phyloP scores from a whole-genome alignment of 2,888 invertebrate species.

The Acanthosoma haemorrhoidale region DNA sequence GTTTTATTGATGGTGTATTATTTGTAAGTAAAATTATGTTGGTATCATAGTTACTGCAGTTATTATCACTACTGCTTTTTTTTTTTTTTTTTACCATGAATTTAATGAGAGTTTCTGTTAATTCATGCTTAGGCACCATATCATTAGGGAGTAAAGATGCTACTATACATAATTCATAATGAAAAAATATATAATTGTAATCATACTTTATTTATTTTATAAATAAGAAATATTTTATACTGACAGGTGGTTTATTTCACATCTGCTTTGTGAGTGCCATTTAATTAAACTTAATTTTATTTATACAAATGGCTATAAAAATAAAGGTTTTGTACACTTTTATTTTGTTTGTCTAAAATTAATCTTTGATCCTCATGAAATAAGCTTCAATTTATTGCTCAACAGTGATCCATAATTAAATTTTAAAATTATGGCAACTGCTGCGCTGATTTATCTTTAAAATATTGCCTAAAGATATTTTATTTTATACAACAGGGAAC shows the following conservation, averaged over 20 bases:
- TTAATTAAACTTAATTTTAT: conserved; percentile 19
- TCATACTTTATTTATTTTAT: background rate
- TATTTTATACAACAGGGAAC: too few species aligned
- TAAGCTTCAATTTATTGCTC: too few species aligned
- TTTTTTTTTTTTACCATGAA: background rate
- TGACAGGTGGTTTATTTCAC: conserved; percentile 22
- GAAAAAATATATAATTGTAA: background rate
- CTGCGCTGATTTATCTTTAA: too few species aligned
- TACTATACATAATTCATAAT: background rate
- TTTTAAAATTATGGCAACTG: too few species aligned
- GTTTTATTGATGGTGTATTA: background rate
- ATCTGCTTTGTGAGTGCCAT: conserved; percentile 26
- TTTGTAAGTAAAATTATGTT: background rate
- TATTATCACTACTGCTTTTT: background rate
- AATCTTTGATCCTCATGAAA: too few species aligned
- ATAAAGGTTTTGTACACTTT: conserved; percentile 8
- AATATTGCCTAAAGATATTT: too few species aligned
- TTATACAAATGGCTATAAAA: conserved; percentile 18
- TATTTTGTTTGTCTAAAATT: too few species aligned
- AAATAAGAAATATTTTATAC: conserved; percentile 1
- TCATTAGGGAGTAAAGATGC: background rate
- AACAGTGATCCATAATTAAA: too few species aligned
- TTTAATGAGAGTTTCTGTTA: background rate
- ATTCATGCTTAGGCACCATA: background rate
- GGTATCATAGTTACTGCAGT: background rate